Base-by-base conservation (phyloP, 2,113 vertebrate genomes). In the Zootoca vivipara region DNA sequence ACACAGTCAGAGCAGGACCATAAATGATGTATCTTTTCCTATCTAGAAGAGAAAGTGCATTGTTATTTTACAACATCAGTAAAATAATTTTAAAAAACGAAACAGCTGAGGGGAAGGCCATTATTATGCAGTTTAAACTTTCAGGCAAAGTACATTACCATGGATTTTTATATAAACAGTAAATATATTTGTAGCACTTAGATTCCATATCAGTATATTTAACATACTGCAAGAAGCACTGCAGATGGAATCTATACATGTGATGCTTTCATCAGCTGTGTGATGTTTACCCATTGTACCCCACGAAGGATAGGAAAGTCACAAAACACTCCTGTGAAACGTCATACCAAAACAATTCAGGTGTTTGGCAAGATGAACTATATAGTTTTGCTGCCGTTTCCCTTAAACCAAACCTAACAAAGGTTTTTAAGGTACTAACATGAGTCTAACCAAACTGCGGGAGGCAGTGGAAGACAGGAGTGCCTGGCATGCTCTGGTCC, bases 101-200 rank as follows among this genome's bases (percentile, higher is more conserved):
- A 89, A 92, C 33, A 30, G 83, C 89, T 89, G 10, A 5, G 30
- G 90, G 73, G 89, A 91, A 87, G n/a, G 2, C 7, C 0, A 1
- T 92, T 94, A 78, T 89, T 92, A 90, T 89, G 30, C 74, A n/a
- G 85, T 89, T 94, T 93, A 86, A 89, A 35, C 46, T 96, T 94
- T 94, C 77, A 93, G 67, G 65, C 16, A 83, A 90, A 90, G 87
- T 65, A 86, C 89, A 85, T 90, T 92, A 83, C 89, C 78, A 73
- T 62, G 42, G 78, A 90, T 91, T 52, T 52, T 94, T 90, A 88
- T 22, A 89, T 86, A 46, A 90, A 94, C 89, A 92, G 77, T 87
- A 92, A 87, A 90, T 89, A 84, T 4, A 72, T 91, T 62, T 92
- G 22, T 52, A 0, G 7, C 90, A 82, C 65, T 88, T 85, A 79